Base-by-base conservation (phyloP, 2,888 invertebrate genomes). In the Mimumesa dahlbomi region DNA sequence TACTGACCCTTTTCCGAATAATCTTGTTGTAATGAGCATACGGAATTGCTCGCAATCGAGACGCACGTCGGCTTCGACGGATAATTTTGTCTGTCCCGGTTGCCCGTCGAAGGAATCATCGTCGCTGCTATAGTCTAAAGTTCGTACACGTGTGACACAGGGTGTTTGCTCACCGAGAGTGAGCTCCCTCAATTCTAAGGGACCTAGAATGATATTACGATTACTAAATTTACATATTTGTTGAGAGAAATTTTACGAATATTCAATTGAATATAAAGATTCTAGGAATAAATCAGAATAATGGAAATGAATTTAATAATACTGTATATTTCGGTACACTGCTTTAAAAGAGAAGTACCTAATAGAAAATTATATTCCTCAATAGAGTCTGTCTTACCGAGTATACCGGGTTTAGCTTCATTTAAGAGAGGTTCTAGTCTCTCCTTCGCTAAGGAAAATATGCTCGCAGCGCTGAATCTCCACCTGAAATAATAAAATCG, bases 31-130 rank as follows among this genome's bases (percentile, higher is more conserved):
- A 66, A 91, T 90, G 50, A 91, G 88, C 90, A 91, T 91, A 45
- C 90, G 88, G 79, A 91, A 92, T 78, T 91, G 91, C 43, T 91
- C 91, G 75, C 90, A 90, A 70, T 90, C 87, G 34, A 91, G 85
- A 13, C 88, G 89, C 3, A 91, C 82, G 53, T 91, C 90, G 5
- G 90, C 89, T 82, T 91, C 91, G 38, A 92, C 76, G 5, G 91
- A 90, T 18, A 91, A 80, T 78, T 90, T 79, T 3, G 81, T 81
- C 14, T 83, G 73, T 2, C 82, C 81, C 74, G 85, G 79, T 81
- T 74, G 73, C 18, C 64, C 68, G 16, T 70, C 72, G 19, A 46
- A 61, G 52, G 46, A 45, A 59, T 83, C 68, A 48, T 84, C 86
- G 49, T 85, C 84, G 40, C 79, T 82, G 49, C 75, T 81, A 61